phyloP scores from a whole-genome alignment of 2,888 invertebrate genomes.

The Coecobrya sp. region DNA sequence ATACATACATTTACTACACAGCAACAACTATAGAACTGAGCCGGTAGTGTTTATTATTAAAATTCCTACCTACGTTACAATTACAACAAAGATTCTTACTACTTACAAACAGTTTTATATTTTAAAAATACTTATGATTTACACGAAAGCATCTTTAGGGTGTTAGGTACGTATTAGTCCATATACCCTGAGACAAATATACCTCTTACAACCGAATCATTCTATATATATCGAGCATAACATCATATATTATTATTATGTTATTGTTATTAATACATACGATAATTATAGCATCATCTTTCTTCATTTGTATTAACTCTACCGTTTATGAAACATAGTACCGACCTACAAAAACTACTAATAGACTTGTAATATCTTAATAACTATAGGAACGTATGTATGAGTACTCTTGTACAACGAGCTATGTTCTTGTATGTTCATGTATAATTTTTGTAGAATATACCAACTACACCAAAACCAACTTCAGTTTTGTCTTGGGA shows the following conservation, averaged over 20 bases:
- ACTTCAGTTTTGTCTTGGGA: no score
- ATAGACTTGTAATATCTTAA: background rate
- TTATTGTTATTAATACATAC: slow-evolving; percentile 15
- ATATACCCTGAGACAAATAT: slow-evolving; percentile 77
- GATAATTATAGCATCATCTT: background rate
- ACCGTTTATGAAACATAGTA: no score
- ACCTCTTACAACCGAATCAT: slow-evolving; percentile 83
- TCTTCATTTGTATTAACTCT: no score
- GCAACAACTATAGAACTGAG: background rate
- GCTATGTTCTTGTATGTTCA: no score
- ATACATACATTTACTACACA: background rate
- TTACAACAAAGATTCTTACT: slow-evolving; percentile 14
- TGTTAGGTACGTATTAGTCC: slow-evolving; percentile 52
- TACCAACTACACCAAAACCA: no score
- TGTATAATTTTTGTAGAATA: no score
- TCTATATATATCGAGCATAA: slow-evolving; percentile 65
- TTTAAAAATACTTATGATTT: slow-evolving; percentile 33
- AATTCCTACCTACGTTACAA: background rate
- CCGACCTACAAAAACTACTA: no score
- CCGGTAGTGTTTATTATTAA: background rate
- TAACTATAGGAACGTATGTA: no score
- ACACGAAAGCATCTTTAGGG: slow-evolving; percentile 39
- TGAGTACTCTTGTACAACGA: background rate
- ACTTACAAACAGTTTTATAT: slow-evolving; percentile 20
- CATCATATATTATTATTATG: slow-evolving; percentile 14